Conservation (phyloP, 2,888 invertebrate species). For the Malthinus flaveolus region DNA sequence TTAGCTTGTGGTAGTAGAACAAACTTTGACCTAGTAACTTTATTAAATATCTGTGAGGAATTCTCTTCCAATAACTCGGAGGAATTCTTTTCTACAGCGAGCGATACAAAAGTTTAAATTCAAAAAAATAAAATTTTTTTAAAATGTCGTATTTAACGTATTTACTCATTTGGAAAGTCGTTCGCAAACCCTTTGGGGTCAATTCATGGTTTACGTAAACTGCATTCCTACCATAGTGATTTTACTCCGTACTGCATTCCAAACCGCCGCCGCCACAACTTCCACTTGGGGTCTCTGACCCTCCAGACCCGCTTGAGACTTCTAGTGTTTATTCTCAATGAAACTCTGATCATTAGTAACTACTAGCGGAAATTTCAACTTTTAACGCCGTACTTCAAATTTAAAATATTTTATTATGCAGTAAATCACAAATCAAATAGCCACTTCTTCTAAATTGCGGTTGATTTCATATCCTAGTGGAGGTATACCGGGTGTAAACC, state of each 20-base stretch:
- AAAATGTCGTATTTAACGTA: not conserved
- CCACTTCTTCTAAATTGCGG: too few species aligned
- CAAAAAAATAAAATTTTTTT: conserved; percentile 7
- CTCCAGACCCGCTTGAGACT: conserved; percentile 31
- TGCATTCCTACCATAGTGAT: conserved; percentile 6
- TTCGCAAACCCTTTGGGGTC: conserved; percentile 40
- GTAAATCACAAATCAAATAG: too few species aligned
- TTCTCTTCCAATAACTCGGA: too few species aligned
- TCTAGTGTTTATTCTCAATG: conserved; percentile 6
- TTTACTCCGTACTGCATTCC: conserved; percentile 37
- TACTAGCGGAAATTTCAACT: not conserved
- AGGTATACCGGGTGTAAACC: too few species aligned
- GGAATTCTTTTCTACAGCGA: too few species aligned
- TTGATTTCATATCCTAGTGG: too few species aligned
- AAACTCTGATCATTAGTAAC: not conserved
- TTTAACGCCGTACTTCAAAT: not conserved
- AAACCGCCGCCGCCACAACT: conserved; percentile 38
- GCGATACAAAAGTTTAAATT: too few species aligned
- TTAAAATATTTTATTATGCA: too few species aligned
- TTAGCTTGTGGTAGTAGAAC: too few species aligned
- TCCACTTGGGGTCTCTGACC: conserved; percentile 31
- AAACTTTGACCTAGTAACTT: too few species aligned
- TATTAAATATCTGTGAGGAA: too few species aligned
- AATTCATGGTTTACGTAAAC: conserved; percentile 14
- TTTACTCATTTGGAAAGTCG: conserved; percentile 21